Evolutionary conservation across 2,888 invertebrate species (phyloP), one percentile per base, ranked within the genome.

Genomic region (Cephus pulcher): DNA sequence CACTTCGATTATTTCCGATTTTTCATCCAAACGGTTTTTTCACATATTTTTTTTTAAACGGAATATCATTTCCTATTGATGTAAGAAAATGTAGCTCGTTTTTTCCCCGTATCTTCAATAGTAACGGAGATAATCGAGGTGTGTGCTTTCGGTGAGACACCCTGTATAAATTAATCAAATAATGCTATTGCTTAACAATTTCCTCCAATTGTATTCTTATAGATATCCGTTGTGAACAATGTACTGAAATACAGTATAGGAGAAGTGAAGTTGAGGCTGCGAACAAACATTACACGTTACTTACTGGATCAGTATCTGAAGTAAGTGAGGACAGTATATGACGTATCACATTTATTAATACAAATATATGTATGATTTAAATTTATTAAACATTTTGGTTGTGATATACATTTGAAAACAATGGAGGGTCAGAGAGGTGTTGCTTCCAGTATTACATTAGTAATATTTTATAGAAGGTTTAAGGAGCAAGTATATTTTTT

Each of bases 141-240:
- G 35, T 35, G 12, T 3, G 3, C 0, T 35, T 35, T 12, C 9
- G 3, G 35, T 35, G 35, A 35, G 35, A 35, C 35, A 35, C 35
- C 35, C 3, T 35, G 35, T 15, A 40, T 0, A 6, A 40, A 15
- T 15, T 15, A 15, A 40, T 40, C 40, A 15, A 40, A 40, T 40
- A 15, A 40, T 15, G 4, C 12, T 6, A 15, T 15, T 40, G 15
- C 15, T 15, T 40, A 15, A 40, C 1, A 15, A 37, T 77, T 79
- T 73, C 74, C 33, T 81, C 33, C 79, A 79, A 83, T 85, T 82
- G 81, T 87, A 86, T 84, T 87, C 83, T 93, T 94, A 77, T 93
- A 97, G 96, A 96, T 99, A 91, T 97, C 99, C 0, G 92, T 98
- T 81, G 97, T 99, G 69, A 99, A 99, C 92, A 98, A 98, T 89